A percentile compares a stretch with the other conserved stretches of the same genome.
These are phyloP conservation scores for Oreortyx pictus DNA, from an alignment of 2,797 vertebrate genomes.

Conservation along the genomic window DNA sequence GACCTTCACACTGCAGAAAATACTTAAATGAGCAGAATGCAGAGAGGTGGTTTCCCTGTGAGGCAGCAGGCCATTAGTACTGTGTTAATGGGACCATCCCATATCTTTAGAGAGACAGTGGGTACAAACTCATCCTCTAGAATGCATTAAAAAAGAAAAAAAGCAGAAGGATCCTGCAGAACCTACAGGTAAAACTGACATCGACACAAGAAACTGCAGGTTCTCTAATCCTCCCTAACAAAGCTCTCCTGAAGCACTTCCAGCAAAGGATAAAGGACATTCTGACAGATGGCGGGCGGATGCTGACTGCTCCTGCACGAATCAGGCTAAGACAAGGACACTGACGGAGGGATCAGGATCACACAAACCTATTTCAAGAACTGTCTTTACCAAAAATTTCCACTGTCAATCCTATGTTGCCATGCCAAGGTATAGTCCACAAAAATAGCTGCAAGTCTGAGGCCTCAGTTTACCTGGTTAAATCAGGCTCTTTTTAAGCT, in stretches of 20 bases:
- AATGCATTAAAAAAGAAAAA: background rate
- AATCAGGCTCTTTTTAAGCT: background rate
- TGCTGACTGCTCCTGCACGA: conserved; percentile 34
- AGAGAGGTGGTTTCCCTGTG: background rate
- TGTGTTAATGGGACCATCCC: background rate
- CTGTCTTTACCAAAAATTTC: conserved; percentile 17
- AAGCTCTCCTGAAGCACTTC: conserved; percentile 45
- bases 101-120: background rate
- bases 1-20: background rate
- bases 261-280: conserved; percentile 51
- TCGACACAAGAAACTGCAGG: background rate
- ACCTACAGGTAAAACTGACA: background rate
- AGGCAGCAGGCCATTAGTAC: background rate
- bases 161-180: background rate
- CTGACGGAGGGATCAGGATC: conserved; percentile 45
- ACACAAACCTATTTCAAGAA: conserved; percentile 58
- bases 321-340: conserved; percentile 22
- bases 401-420: background rate
- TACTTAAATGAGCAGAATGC: background rate
- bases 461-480: background rate
- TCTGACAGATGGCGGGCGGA: conserved; percentile 56
- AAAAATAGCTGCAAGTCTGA: background rate
- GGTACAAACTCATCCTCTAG: background rate
- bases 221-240: conserved; percentile 17
- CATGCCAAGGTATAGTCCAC: background rate